Conservation (phyloP, 2,888 invertebrate species). For the Masnerella sp. region DNA sequence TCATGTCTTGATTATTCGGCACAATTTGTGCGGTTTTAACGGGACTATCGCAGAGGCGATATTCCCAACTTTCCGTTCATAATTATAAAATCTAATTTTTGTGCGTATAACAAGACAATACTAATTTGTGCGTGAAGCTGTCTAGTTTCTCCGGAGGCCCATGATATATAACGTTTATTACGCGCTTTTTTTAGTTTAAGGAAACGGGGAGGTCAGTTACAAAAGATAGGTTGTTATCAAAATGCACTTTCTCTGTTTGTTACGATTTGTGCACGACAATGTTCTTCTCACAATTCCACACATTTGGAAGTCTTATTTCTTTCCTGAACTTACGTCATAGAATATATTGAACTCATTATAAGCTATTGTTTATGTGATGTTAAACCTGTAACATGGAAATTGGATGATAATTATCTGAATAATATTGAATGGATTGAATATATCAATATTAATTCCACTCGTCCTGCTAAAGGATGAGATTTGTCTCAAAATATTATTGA, state of each 20-base stretch:
- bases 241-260: conserved; percentile 30
- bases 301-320: conserved; percentile 3
- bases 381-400: too few relatives aligned
- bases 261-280: conserved; percentile 21
- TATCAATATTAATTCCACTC: too few relatives aligned
- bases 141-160: conserved; percentile 34
- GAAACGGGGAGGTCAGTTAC: conserved; percentile 17
- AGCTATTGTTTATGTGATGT: too few relatives aligned
- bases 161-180: conserved; percentile 24
- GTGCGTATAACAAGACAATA: conserved; percentile 16
- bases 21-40: neutral
- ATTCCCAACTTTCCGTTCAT: conserved; percentile 14
- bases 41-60: neutral
- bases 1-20: neutral
- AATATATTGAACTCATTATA: too few relatives aligned
- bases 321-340: conserved; percentile 1
- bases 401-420: too few relatives aligned
- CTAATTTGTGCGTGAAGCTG: conserved; percentile 26
- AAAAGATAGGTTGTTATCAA: conserved; percentile 32
- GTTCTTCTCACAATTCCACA: too few relatives aligned
- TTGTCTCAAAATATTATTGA: too few relatives aligned
- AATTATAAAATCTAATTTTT: conserved; percentile 24
- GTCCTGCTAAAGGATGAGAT: too few relatives aligned
- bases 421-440: too few relatives aligned
- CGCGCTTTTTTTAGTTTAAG: conserved; percentile 19